Evolutionary conservation across 2,113 vertebrate species (phyloP).

Genomic region (Pycnonotus jocosus): DNA sequence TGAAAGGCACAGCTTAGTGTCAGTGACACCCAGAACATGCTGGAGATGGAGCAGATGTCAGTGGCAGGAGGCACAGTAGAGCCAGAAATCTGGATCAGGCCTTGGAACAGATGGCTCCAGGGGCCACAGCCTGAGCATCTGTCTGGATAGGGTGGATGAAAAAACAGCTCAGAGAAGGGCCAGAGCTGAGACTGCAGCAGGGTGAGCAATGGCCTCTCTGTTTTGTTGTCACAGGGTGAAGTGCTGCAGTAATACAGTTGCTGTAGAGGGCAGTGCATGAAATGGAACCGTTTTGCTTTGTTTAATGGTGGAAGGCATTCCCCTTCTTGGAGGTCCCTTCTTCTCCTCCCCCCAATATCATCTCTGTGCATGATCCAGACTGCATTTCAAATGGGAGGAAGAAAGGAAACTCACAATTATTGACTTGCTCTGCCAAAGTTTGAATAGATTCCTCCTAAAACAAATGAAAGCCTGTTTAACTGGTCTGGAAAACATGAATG

Average conservation of each 20-base stretch:
- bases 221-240: neutral
- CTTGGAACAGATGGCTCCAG: neutral
- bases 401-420: conserved; percentile 6
- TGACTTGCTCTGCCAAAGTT: conserved; percentile 4
- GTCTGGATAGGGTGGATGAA: neutral
- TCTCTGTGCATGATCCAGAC: neutral
- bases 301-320: neutral
- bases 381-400: neutral
- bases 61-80: neutral
- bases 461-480: conserved; percentile 26
- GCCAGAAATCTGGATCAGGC: neutral
- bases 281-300: neutral
- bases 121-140: neutral
- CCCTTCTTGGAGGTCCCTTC: neutral
- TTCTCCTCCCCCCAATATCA: neutral
- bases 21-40: neutral
- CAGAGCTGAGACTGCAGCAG: neutral
- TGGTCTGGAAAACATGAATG: conserved; percentile 22
- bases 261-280: neutral
- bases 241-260: neutral
- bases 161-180: neutral
- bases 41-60: neutral
- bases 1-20: neutral
- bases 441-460: conserved; percentile 16
- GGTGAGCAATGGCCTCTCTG: neutral